Evolutionary conservation across 1,140 invertebrate species (phyloP).

Genomic region (Diorhabda elongata): DNA sequence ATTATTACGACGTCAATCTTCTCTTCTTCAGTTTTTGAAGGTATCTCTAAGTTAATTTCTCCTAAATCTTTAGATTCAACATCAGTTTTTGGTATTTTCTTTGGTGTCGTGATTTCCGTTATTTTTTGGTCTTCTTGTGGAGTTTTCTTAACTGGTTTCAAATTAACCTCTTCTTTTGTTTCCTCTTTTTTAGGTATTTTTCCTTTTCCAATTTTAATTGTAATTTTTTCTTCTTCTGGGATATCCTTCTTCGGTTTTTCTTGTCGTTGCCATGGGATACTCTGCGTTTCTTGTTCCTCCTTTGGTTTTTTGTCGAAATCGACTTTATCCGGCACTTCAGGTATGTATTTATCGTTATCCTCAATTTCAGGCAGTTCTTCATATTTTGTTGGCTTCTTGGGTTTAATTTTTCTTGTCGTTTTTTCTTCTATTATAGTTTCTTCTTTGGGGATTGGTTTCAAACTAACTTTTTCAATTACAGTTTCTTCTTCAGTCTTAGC

Average conservation of each 20-base stretch:
- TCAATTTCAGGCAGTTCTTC: conserved; percentile 33
- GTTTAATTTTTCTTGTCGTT: conserved; percentile 27
- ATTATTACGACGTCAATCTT: conserved; percentile 35
- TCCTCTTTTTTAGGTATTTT: conserved; percentile 44
- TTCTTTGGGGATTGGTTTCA: conserved; percentile 46
- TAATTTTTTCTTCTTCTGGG: conserved; percentile 32
- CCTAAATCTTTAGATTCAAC: conserved; percentile 35
- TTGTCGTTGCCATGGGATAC: conserved; percentile 38
- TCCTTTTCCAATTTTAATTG: conserved; percentile 43
- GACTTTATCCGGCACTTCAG: conserved; percentile 35
- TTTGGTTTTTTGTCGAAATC: conserved; percentile 40
- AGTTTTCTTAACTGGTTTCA: conserved; percentile 47
- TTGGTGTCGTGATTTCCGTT: conserved; percentile 36
- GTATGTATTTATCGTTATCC: conserved; percentile 38
- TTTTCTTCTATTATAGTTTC: conserved; percentile 21
- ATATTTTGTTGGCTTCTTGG: conserved; percentile 23
- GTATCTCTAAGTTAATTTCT: conserved; percentile 30
- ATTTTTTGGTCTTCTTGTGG: conserved; percentile 40
- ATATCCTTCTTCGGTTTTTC: conserved; percentile 38
- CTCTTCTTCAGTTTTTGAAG: conserved; percentile 35
- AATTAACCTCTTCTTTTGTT: conserved; percentile 41
- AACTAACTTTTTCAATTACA: conserved; percentile 45
- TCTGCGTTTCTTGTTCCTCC: conserved; percentile 31
- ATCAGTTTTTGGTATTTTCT: conserved; percentile 28
- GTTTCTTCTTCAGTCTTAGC: conserved; percentile 17